Conservation (phyloP, 1,140 invertebrate species). For the Bombus difficillimus region DNA sequence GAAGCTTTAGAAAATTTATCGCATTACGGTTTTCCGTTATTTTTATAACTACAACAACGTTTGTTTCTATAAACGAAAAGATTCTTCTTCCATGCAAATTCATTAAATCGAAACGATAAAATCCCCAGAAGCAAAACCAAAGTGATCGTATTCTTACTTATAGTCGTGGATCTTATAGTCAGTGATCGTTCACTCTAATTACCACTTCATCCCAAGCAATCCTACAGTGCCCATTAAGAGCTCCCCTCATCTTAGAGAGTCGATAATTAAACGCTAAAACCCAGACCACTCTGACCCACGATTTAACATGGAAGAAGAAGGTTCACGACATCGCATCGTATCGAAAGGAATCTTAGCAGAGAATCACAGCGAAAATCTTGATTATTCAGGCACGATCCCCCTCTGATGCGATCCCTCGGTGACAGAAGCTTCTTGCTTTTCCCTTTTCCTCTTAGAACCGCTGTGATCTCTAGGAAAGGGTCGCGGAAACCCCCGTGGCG, state of each 20-base stretch:
- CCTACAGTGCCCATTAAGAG: not conserved
- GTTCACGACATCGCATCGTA: conserved; percentile 13
- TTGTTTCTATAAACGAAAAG: no score
- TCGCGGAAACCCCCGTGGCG: conserved; percentile 66
- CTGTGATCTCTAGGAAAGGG: conserved; percentile 49
- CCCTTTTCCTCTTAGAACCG: conserved; percentile 40
- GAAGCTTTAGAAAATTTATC: no score
- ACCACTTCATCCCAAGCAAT: not conserved
- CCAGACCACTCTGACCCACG: not conserved
- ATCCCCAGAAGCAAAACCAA: no score
- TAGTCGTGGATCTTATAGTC: not conserved
- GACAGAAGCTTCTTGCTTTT: conserved; percentile 62
- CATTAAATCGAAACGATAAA: no score
- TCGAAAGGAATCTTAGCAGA: not conserved
- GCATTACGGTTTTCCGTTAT: no score
- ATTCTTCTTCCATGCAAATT: no score
- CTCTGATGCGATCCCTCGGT: conserved; percentile 68
- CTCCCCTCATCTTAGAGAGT: not conserved
- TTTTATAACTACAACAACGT: no score
- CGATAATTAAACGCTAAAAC: conserved; percentile 5
- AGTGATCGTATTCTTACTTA: not conserved
- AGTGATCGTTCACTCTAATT: conserved; percentile 7
- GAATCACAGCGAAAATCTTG: not conserved
- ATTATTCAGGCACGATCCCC: conserved; percentile 38
- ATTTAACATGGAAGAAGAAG: conserved; percentile 41